These are phyloP conservation scores for Prosopocoilus inquinatus DNA, from an alignment of 2,888 invertebrate genomes.

Conservation along the genomic window DNA sequence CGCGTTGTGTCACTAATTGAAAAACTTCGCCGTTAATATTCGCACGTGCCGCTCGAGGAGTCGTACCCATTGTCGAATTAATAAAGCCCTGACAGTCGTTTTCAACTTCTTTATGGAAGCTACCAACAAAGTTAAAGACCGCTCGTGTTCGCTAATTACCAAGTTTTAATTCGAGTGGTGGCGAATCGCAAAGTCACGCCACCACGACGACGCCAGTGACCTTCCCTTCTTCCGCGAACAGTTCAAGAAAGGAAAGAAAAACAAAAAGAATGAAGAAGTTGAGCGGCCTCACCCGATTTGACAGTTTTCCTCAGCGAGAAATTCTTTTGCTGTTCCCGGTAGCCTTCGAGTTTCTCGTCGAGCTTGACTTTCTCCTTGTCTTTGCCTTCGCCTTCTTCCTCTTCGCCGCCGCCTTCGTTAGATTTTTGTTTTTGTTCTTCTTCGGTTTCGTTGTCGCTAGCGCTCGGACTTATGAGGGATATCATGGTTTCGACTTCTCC, in stretches of 20 bases:
- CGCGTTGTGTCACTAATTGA: too few relatives aligned
- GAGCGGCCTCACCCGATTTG: slow-evolving; percentile 43
- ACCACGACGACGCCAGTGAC: slow-evolving; percentile 15
- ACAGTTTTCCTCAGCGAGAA: slow-evolving; percentile 44
- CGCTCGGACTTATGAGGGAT: slow-evolving; percentile 64
- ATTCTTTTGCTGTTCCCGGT: slow-evolving; percentile 27
- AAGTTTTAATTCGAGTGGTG: slow-evolving; percentile 25
- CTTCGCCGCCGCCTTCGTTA: slow-evolving; percentile 16
- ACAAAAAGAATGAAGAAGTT: background rate
- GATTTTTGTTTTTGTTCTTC: slow-evolving; percentile 25
- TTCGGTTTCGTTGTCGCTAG: slow-evolving; percentile 62
- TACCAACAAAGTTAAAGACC: slow-evolving; percentile 13
- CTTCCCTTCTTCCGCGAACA: too few relatives aligned
- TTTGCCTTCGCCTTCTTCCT: slow-evolving; percentile 18
- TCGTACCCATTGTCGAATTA: too few relatives aligned
- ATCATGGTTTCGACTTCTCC: slow-evolving; percentile 64
- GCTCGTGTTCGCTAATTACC: slow-evolving; percentile 22
- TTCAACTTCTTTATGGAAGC: slow-evolving; percentile 5
- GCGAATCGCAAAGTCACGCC: slow-evolving; percentile 24
- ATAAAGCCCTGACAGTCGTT: background rate
- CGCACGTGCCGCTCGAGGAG: too few relatives aligned
- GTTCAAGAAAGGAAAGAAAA: background rate
- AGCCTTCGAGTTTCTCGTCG: background rate
- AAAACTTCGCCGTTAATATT: too few relatives aligned
- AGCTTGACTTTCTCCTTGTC: slow-evolving; percentile 18